phyloP scores from a whole-genome alignment of 2,797 vertebrate genomes.

The Sebastes reedi region DNA sequence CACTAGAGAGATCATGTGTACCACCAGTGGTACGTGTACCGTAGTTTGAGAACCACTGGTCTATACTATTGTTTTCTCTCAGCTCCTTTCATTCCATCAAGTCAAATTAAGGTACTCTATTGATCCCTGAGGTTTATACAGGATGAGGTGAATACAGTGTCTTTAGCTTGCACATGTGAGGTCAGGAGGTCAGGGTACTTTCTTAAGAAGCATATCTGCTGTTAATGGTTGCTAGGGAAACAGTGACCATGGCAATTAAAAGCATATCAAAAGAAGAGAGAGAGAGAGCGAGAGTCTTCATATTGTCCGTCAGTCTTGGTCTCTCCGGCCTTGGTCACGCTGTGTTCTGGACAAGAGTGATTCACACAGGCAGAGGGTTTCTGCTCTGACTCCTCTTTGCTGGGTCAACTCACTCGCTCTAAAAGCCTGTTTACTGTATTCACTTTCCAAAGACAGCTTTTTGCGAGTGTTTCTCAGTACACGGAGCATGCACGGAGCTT shows the following conservation, averaged over 20 bases:
- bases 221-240: conserved; percentile 32
- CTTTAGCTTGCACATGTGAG: not conserved
- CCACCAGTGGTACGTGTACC: too few relatives aligned
- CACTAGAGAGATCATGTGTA: too few relatives aligned
- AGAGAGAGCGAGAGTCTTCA: not conserved
- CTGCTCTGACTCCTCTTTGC: conserved; percentile 9
- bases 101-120: not conserved
- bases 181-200: conserved; percentile 3
- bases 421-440: conserved; percentile 26
- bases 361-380: conserved; percentile 5
- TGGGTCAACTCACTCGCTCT: conserved; percentile 18
- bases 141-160: not conserved
- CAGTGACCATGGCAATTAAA: not conserved
- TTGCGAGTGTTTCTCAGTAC: conserved; percentile 26
- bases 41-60: too few relatives aligned
- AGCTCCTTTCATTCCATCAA: not conserved
- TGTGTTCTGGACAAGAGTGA: conserved; percentile 8
- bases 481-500: conserved; percentile 8
- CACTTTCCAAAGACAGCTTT: conserved; percentile 37
- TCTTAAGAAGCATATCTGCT: not conserved
- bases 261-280: not conserved
- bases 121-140: not conserved
- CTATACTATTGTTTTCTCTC: too few relatives aligned
- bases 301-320: not conserved
- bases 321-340: not conserved